phyloP scores from a whole-genome alignment of 2,888 invertebrate genomes.

The Nasonia oneida region DNA sequence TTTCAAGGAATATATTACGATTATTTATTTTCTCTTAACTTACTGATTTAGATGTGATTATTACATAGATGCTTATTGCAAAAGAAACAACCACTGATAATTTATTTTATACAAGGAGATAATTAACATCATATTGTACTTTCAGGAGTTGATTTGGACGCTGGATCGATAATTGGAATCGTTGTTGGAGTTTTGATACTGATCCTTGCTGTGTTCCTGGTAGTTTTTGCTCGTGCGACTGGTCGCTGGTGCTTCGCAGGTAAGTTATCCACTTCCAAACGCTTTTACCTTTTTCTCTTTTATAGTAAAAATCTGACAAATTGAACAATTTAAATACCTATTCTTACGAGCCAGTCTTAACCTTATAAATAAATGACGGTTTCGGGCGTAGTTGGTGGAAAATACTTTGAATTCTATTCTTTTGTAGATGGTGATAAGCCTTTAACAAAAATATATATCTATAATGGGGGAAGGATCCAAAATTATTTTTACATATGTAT shows the following conservation, averaged over 20 bases:
- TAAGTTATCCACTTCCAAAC: conserved; percentile 80
- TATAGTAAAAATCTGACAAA: conserved; percentile 23
- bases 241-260: conserved; percentile 94
- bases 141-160: conserved; percentile 85
- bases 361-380: conserved; percentile 49
- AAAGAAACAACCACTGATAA: not conserved
- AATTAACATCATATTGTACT: not conserved
- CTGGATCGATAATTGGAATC: conserved; percentile 89
- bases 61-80: conserved; percentile 43
- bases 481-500: not conserved
- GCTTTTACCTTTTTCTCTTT: not conserved
- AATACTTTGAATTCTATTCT: conserved; percentile 49
- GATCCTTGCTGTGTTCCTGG: conserved; percentile 83
- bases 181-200: conserved; percentile 86
- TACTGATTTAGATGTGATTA: not conserved
- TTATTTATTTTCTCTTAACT: not conserved
- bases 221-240: conserved; percentile 89
- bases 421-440: conserved; percentile 51
- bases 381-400: conserved; percentile 57
- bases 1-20: not conserved
- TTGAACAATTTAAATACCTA: conserved; percentile 4
- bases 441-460: conserved; percentile 44
- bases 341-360: conserved; percentile 35
- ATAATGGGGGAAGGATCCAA: conserved; percentile 11
- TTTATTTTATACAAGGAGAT: not conserved